phyloP scores from a whole-genome alignment of 2,888 invertebrate species.

The Synanthedon myopaeformis region DNA sequence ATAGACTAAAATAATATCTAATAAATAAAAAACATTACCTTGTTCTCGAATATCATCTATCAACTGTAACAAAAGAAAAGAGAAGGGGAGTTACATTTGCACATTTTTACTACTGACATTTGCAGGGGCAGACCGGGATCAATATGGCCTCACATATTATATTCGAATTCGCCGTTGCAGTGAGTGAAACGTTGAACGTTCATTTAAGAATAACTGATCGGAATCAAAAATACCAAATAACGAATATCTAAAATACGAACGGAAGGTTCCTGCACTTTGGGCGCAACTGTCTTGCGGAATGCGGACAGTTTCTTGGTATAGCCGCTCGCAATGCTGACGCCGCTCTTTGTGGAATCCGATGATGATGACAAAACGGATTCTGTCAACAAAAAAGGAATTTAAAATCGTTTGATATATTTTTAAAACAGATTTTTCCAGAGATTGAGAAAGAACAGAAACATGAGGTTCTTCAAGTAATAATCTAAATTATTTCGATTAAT shows the following conservation, averaged over 20 bases:
- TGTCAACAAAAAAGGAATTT: slow-evolving; percentile 7
- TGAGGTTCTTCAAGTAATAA: too few relatives aligned
- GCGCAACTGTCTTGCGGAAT: slow-evolving; percentile 40
- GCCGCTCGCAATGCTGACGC: slow-evolving; percentile 44
- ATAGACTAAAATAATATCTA: background rate
- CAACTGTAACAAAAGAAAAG: slow-evolving; percentile 33
- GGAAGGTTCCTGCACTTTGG: slow-evolving; percentile 39
- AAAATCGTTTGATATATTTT: background rate
- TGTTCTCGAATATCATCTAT: slow-evolving; percentile 38
- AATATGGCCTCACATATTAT: too few relatives aligned
- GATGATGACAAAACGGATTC: slow-evolving; percentile 45
- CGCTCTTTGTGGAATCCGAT: slow-evolving; percentile 32
- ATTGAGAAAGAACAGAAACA: too few relatives aligned
- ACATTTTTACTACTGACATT: too few relatives aligned
- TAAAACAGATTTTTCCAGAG: too few relatives aligned
- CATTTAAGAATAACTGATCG: background rate
- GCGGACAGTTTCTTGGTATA: slow-evolving; percentile 39
- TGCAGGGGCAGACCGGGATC: too few relatives aligned
- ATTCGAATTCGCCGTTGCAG: background rate
- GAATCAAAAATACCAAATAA: background rate
- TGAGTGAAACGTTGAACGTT: too few relatives aligned
- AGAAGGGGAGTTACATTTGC: too few relatives aligned
- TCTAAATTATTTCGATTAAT: too few relatives aligned
- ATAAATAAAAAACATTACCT: slow-evolving; percentile 22
- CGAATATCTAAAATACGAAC: slow-evolving; percentile 19